These are phyloP conservation scores for Lutjanus argentimaculatus DNA, from an alignment of 2,797 vertebrate genomes.

Conservation along the genomic window DNA sequence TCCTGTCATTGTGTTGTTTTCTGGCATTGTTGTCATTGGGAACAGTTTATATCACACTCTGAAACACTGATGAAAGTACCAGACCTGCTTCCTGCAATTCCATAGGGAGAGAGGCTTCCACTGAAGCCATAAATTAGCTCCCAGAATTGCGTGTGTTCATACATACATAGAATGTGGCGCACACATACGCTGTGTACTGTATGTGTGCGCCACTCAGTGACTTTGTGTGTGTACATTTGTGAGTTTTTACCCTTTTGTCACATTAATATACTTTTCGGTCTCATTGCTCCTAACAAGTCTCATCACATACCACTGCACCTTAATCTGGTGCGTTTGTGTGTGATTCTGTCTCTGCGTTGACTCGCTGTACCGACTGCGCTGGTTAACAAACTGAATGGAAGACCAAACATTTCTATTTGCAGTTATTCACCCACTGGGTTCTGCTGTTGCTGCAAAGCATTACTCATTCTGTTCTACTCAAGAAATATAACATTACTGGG, in stretches of 20 bases:
- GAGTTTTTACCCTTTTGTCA: background rate
- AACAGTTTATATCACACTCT: constrained; percentile 32
- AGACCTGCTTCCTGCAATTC: constrained; percentile 32
- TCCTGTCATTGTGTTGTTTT: constrained; percentile 14
- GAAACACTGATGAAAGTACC: constrained; percentile 44
- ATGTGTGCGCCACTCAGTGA: constrained; percentile 18
- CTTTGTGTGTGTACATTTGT: background rate
- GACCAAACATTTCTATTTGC: constrained; percentile 2
- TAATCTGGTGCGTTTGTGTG: constrained; percentile 5
- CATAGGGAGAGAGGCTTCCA: constrained; percentile 39
- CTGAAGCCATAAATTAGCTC: constrained; percentile 39
- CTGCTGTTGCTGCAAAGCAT: background rate
- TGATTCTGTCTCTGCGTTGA: background rate
- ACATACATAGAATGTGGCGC: background rate
- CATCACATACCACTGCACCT: constrained; percentile 8
- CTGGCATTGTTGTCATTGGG: constrained; percentile 29
- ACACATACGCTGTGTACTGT: constrained; percentile 1
- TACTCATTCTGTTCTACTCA: background rate
- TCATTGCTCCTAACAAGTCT: constrained; percentile 13
- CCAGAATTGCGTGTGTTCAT: background rate
- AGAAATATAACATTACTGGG: background rate
- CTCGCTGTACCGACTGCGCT: background rate
- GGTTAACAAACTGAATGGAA: constrained; percentile 9
- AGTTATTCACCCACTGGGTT: constrained; percentile 3
- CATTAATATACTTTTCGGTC: background rate